Base-by-base conservation (phyloP, 2,888 invertebrate genomes). In the Acleris holmiana region DNA sequence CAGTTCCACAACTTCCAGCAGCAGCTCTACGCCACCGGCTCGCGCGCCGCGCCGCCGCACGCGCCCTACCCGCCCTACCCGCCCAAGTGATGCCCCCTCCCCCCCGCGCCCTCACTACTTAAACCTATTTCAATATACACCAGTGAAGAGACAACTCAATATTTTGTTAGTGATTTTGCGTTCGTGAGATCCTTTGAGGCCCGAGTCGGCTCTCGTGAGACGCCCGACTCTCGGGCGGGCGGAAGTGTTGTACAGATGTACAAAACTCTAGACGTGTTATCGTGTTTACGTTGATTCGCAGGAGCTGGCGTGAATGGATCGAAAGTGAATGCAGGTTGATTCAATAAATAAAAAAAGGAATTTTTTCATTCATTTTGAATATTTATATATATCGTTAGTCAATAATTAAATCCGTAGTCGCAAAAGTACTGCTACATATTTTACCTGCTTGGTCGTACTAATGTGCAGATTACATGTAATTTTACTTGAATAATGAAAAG, bases 1-100 rank as follows among this genome's bases (percentile, higher is more conserved):
- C 98, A 98, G 93, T 98, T 97, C 93, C 98, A 98, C 89, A 97
- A 98, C 91, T 98, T 98, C 93, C 98, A 98, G 84, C 98, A 98
- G 86, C 98, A 98, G 88, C 91, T 98, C 73, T 98, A 98, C 88
- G 98, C 98, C 68, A 98, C 98, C 55, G 92, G 93, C 47, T 86
- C 83, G 69, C 81, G 93, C 61, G 89, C 85, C 19, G 88, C 84
- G 50, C 88, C 85, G 74, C 92, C 92, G 69, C 93, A 90, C 78
- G 84, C 81, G 69, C 83, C 82, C 61, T 91, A 92, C 82, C 90
- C 91, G 66, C 89, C 90, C 67, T 91, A 91, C 84, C 91, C 88
- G 81, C 76, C 84, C 85, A 91, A 91, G 91, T 91, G 91, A 91
- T 88, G 84, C 66, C 73, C 74, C 50, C 50, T 6, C 5, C 10